Evolutionary conservation across 2,797 vertebrate genomes (phyloP), one percentile per base, ranked within the genome.

Genomic region (Crenichthys baileyi): DNA sequence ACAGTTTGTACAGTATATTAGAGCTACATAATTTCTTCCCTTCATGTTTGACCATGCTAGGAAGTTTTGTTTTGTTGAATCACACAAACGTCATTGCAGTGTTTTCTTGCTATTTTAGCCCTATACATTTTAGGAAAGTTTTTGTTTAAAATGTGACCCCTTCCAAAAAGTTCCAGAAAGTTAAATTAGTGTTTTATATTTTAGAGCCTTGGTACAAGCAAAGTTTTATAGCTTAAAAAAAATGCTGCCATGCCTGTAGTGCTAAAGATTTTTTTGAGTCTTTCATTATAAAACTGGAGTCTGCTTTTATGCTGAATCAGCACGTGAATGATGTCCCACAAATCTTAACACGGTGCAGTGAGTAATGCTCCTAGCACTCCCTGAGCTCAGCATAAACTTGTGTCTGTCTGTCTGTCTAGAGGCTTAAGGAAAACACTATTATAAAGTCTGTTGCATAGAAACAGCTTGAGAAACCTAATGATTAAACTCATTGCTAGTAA

Each of bases 361-460:
- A 90, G 85, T 89, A 89, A 88, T 74, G 15, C 73, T 83, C 73
- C 31, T 26, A 83, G 78, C 60, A 20, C 73, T 79, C 73, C 48
- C 83, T 77, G 71, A 87, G 83, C 78, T 90, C 88, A 89, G 89
- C 89, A 85, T 68, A 89, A 84, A 79, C 75, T 29, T 77, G 76
- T 76, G 26, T 88, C 58, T 87, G 87, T 82, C 58, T 87, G 87
- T 82, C 90, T 91, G 89, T 88, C 90, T 91, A 75, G 61, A 83
- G 83, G 77, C 85, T 90, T 90, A 89, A 58, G 76, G 50, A 84
- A 75, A 84, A 79, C 74, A 71, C 83, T 77, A 78, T 90, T 86
- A 83, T 73, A 72, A 78, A 75, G 79, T 82, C 74, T 83, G 81
- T 77, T 80, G 79, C 75, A 73, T 22, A 81, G 72, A 75, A 78